A percentile compares a stretch with the other conserved stretches of the same genome.
Evolutionary conservation across 2,113 vertebrate species (phyloP).

Genomic region (Clarias gariepinus): DNA sequence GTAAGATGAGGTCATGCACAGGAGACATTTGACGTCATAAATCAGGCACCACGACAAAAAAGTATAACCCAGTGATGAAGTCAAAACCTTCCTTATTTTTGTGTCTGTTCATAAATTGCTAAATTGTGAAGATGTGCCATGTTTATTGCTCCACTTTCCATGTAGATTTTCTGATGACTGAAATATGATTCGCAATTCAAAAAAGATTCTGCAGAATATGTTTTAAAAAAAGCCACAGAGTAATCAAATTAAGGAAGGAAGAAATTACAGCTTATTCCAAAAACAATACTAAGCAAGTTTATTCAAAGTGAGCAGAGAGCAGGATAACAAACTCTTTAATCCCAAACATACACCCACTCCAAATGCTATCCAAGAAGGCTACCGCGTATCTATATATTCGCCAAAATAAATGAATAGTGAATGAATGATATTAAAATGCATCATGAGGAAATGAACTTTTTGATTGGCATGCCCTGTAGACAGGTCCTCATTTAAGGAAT

Average conservation of each 20-base stretch:
- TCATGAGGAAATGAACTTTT: conserved; percentile 64
- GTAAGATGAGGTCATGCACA: conserved; percentile 22
- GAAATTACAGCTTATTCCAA: conserved; percentile 59
- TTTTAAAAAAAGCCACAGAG: conserved; percentile 63
- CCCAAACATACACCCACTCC: conserved; percentile 56
- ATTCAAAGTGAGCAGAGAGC: conserved; percentile 62
- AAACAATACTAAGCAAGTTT: conserved; percentile 60
- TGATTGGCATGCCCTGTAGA: conserved; percentile 62
- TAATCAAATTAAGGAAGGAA: conserved; percentile 66
- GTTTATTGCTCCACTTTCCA: background rate
- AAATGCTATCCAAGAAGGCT: conserved; percentile 64
- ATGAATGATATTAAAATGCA: conserved; percentile 58
- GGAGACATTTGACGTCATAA: background rate
- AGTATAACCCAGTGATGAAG: background rate
- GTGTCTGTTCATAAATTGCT: background rate
- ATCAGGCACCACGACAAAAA: background rate
- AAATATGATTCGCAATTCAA: conserved; percentile 56
- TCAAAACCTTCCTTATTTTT: background rate
- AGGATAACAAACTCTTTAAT: conserved; percentile 46
- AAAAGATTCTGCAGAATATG: conserved; percentile 42
- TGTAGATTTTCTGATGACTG: conserved; percentile 44
- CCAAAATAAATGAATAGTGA: conserved; percentile 67
- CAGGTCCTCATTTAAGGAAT: background rate
- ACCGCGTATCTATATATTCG: conserved; percentile 57
- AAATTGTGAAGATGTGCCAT: background rate